Conservation (phyloP, 2,797 vertebrate species). For the Cirrhinus mrigala region DNA sequence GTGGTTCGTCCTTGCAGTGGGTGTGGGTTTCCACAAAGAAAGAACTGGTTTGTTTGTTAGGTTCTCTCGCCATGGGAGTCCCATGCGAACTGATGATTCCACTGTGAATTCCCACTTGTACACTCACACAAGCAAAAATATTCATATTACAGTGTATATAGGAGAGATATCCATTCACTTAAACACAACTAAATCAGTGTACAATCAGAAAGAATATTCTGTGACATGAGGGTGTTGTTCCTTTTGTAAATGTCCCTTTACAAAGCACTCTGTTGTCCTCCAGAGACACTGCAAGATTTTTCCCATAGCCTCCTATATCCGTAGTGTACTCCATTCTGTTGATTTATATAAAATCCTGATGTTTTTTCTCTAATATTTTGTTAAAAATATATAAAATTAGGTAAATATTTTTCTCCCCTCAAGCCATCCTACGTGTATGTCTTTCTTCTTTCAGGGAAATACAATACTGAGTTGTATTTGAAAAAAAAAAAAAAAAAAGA, state of each 20-base stretch:
- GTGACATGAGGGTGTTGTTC: conserved; percentile 29
- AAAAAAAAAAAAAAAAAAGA: no score
- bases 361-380: neutral
- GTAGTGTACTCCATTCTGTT: neutral
- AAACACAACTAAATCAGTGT: neutral
- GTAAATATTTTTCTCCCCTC: neutral
- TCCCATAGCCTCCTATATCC: neutral
- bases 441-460: no score
- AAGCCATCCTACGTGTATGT: no score
- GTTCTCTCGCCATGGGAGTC: conserved; percentile 38
- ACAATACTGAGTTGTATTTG: no score
- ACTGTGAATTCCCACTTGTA: conserved; percentile 34
- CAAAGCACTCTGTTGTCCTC: conserved; percentile 42
- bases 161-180: neutral
- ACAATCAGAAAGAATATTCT: conserved; percentile 24
- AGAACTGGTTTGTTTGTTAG: conserved; percentile 33
- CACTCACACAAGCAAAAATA: neutral
- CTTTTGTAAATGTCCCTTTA: neutral
- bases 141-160: conserved; percentile 18
- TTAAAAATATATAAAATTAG: neutral
- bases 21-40: conserved; percentile 51
- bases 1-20: conserved; percentile 51
- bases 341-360: neutral
- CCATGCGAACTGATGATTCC: conserved; percentile 4
- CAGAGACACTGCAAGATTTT: neutral